These are phyloP conservation scores for Noctua fimbriata DNA, from an alignment of 2,888 invertebrate genomes.

Conservation along the genomic window DNA sequence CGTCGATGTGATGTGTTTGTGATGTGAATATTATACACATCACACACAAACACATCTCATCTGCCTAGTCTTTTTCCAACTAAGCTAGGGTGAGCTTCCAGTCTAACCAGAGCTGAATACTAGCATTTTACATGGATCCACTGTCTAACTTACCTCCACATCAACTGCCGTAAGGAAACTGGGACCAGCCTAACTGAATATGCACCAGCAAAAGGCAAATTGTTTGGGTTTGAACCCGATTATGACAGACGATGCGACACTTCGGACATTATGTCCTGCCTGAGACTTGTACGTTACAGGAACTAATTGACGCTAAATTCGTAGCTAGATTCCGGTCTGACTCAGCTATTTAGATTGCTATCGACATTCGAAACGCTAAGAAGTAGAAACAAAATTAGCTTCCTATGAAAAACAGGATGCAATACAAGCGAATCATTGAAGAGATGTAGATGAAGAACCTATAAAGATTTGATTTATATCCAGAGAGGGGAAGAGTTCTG, in stretches of 20 bases:
- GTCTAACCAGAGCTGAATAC: not conserved
- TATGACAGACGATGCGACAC: not conserved
- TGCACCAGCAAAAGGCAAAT: not conserved
- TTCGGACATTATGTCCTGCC: not conserved
- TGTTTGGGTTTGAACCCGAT: not conserved
- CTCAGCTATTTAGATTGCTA: slow-evolving; percentile 10
- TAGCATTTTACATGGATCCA: not conserved
- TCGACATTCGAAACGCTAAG: slow-evolving; percentile 3
- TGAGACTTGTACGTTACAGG: not conserved
- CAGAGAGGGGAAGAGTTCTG: slow-evolving; percentile 34
- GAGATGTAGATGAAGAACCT: slow-evolving; percentile 17
- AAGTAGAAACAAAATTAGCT: not conserved
- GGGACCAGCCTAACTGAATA: not conserved
- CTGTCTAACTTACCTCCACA: not conserved
- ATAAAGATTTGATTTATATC: slow-evolving; percentile 35
- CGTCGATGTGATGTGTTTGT: no score
- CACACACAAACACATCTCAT: no score
- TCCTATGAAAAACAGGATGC: not conserved
- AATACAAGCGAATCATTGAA: not conserved
- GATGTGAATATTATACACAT: no score
- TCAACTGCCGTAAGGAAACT: not conserved
- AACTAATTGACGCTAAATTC: not conserved
- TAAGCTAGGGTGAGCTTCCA: no score
- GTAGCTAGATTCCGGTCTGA: not conserved
- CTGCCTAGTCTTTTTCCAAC: no score